A percentile compares a stretch with the other conserved stretches of the same genome.
Conservation (phyloP, 2,797 vertebrate genomes). For the Tapirus indicus region DNA sequence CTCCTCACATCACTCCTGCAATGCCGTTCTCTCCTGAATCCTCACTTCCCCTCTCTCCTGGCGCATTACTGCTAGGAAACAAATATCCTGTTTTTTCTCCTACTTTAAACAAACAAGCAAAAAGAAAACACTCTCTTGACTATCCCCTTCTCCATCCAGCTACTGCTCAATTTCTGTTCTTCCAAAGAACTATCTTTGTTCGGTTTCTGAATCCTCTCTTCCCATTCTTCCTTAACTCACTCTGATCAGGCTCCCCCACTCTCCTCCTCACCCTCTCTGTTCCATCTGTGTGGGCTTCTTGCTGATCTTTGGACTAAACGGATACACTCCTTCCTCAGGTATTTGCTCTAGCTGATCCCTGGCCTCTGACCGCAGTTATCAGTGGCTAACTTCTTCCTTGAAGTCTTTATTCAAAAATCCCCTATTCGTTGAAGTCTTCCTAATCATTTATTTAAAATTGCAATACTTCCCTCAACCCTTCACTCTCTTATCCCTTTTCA, state of each 20-base stretch:
- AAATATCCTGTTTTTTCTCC: not conserved
- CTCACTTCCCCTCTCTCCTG: not conserved
- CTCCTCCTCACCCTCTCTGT: not conserved
- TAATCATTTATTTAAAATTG: constrained; percentile 28
- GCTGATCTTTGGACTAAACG: not conserved
- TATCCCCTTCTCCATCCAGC: not conserved
- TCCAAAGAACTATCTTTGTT: not conserved
- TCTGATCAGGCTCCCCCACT: not conserved
- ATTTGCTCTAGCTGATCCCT: not conserved
- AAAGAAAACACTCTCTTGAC: not conserved
- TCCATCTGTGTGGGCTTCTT: not conserved
- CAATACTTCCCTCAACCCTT: not conserved
- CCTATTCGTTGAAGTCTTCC: not conserved
- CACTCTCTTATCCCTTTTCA: not conserved
- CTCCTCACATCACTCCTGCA: not conserved
- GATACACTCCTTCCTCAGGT: not conserved
- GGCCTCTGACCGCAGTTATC: not conserved
- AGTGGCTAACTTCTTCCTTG: not conserved
- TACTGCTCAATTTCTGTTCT: not conserved
- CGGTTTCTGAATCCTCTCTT: not conserved
- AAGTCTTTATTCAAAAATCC: not conserved
- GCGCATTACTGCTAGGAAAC: not conserved
- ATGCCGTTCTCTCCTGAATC: not conserved
- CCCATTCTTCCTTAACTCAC: not conserved
- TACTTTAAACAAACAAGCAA: not conserved